Evolutionary conservation across 2,888 invertebrate genomes (phyloP).

Genomic region (Orchesellides sinensis): DNA sequence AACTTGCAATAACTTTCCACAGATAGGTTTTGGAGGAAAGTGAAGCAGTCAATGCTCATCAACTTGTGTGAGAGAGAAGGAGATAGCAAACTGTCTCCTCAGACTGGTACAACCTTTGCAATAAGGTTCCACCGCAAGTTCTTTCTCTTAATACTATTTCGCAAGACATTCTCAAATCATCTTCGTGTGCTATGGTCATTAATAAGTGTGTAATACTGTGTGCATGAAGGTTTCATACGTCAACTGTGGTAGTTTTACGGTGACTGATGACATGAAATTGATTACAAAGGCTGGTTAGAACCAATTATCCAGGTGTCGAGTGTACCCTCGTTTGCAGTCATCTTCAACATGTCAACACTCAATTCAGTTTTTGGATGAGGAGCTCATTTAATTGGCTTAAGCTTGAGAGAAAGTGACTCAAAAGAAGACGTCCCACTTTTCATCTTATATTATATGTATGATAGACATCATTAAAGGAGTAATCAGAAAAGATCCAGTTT

Average conservation of each 20-base stretch:
- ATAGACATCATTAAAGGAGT: neutral
- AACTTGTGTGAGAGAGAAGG: neutral
- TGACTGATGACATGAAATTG: neutral
- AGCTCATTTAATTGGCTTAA: neutral
- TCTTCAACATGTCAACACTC: slow-evolving; percentile 10
- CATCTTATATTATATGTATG: neutral
- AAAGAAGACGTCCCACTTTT: neutral
- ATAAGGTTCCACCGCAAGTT: no score
- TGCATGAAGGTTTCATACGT: no score
- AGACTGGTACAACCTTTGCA: no score
- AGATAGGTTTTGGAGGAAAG: no score
- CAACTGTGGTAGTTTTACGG: no score
- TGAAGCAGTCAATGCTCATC: neutral
- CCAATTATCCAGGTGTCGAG: slow-evolving; percentile 52
- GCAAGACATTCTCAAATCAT: no score
- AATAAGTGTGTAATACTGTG: no score
- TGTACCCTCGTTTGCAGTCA: slow-evolving; percentile 44
- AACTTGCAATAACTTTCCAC: no score
- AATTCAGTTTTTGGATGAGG: no score
- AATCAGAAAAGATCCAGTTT: neutral
- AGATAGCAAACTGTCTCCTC: no score
- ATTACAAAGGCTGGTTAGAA: neutral
- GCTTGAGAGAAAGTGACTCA: neutral
- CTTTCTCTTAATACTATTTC: no score
- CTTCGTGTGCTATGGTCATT: no score